Conservation (phyloP, 2,888 invertebrate species). For the Spicauda simplicius region DNA sequence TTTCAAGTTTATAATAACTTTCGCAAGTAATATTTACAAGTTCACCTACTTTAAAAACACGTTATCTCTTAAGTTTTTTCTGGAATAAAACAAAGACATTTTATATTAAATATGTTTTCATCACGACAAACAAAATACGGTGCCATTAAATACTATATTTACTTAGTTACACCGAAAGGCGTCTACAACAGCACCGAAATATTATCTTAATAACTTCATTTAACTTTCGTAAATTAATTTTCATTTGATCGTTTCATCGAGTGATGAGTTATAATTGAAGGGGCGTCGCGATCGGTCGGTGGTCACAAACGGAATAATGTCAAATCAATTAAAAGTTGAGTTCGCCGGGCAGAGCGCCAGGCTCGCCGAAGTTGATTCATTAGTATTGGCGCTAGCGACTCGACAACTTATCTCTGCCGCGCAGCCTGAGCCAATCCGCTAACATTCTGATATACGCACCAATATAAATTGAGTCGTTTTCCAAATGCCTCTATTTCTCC, state of each 20-base stretch:
- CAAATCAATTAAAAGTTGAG: conserved; percentile 82
- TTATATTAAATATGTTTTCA: too few relatives aligned
- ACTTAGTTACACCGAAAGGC: neutral
- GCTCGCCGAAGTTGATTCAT: conserved; percentile 72
- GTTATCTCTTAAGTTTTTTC: too few relatives aligned
- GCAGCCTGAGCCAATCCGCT: conserved; percentile 35
- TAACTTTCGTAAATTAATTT: conserved; percentile 79
- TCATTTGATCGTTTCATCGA: conserved; percentile 78
- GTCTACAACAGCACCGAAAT: conserved; percentile 25
- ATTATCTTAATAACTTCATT: conserved; percentile 69
- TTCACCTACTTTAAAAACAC: neutral
- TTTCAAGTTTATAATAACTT: too few relatives aligned
- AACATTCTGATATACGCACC: conserved; percentile 36
- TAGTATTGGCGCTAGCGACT: conserved; percentile 60
- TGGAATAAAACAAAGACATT: too few relatives aligned
- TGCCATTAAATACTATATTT: neutral
- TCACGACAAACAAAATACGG: neutral
- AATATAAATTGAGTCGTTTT: conserved; percentile 30
- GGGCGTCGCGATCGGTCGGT: conserved; percentile 67
- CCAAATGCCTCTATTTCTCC: conserved; percentile 16
- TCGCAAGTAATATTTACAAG: neutral
- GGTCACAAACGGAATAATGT: conserved; percentile 80
- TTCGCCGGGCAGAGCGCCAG: conserved; percentile 62
- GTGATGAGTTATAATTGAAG: conserved; percentile 79
- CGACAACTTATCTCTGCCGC: conserved; percentile 45